Percentiles rank a stretch among this genome's conserved stretches.
Evolutionary conservation across 2,888 invertebrate genomes (phyloP).

Genomic region (Euplexia lucipara): DNA sequence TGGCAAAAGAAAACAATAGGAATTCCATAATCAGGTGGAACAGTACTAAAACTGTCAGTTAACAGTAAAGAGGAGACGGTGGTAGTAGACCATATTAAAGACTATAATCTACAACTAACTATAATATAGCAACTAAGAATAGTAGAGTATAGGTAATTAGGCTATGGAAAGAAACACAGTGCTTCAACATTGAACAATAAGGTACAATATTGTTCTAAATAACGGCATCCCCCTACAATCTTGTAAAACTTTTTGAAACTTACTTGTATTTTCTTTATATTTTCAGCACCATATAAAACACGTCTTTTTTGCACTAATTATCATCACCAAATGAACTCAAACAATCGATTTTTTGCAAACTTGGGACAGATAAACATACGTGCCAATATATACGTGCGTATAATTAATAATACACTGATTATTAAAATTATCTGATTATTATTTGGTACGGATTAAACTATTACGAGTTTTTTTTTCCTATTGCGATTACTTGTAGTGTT

Average conservation of each 20-base stretch:
- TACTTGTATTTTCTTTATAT: conserved; percentile 48
- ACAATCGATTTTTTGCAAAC: conserved; percentile 45
- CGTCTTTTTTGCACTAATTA: conserved; percentile 74
- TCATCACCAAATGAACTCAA: conserved; percentile 68
- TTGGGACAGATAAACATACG: conserved; percentile 39
- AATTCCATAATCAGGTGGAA: background rate
- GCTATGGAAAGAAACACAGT: too few relatives aligned
- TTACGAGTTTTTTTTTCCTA: conserved; percentile 8
- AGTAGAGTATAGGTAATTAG: background rate
- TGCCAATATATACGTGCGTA: conserved; percentile 29
- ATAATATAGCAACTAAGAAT: background rate
- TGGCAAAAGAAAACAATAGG: conserved; percentile 7
- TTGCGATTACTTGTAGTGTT: conserved; percentile 17
- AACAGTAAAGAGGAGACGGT: background rate
- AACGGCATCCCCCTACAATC: too few relatives aligned
- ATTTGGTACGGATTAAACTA: conserved; percentile 31
- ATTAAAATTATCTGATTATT: conserved; percentile 57
- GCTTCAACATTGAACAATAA: too few relatives aligned
- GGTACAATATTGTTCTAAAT: too few relatives aligned
- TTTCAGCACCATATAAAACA: conserved; percentile 57
- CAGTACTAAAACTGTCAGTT: too few relatives aligned
- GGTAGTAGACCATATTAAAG: background rate
- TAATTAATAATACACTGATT: conserved; percentile 51
- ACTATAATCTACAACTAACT: too few relatives aligned
- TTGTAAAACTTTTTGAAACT: background rate